Evolutionary conservation across 1,140 invertebrate genomes (phyloP).

Genomic region (Sminthurides bifidus): DNA sequence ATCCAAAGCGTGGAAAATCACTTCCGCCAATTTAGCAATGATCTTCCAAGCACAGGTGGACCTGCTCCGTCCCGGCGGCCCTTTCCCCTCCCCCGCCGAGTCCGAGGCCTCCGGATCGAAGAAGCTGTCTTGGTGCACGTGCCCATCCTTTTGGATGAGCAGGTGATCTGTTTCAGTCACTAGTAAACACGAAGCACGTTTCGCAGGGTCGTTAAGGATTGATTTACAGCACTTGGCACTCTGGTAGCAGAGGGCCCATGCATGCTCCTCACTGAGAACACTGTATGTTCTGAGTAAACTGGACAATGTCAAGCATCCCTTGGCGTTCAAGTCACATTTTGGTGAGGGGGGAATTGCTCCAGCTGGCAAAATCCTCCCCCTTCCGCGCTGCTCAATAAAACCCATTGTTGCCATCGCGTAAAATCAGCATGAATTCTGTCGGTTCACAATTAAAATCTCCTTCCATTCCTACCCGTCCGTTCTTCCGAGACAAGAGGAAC

Average conservation of each 20-base stretch:
- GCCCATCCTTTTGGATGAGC: slow-evolving; percentile 62
- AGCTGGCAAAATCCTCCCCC: no score
- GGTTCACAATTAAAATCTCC: no score
- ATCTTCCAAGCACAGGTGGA: slow-evolving; percentile 35
- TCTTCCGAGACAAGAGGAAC: no score
- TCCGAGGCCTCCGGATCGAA: slow-evolving; percentile 22
- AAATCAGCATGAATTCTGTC: no score
- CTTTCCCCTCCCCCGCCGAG: background rate
- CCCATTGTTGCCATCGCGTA: no score
- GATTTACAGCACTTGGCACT: slow-evolving; percentile 50
- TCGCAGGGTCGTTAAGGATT: slow-evolving; percentile 33
- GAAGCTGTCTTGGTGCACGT: slow-evolving; percentile 43
- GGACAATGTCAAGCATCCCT: slow-evolving; percentile 59
- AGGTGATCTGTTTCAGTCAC: slow-evolving; percentile 51
- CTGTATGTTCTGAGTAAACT: slow-evolving; percentile 76
- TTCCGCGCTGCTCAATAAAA: no score
- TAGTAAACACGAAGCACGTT: slow-evolving; percentile 38
- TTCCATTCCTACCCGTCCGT: no score
- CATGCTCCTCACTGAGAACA: slow-evolving; percentile 83
- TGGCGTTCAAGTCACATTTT: slow-evolving; percentile 38
- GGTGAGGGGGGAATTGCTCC: background rate
- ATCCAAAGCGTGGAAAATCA: slow-evolving; percentile 78
- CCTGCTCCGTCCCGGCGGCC: background rate
- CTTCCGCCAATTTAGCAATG: slow-evolving; percentile 62
- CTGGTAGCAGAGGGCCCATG: slow-evolving; percentile 87